Evolutionary conservation across 1,140 invertebrate genomes (phyloP).

Genomic region (Anoplolepis gracilipes): DNA sequence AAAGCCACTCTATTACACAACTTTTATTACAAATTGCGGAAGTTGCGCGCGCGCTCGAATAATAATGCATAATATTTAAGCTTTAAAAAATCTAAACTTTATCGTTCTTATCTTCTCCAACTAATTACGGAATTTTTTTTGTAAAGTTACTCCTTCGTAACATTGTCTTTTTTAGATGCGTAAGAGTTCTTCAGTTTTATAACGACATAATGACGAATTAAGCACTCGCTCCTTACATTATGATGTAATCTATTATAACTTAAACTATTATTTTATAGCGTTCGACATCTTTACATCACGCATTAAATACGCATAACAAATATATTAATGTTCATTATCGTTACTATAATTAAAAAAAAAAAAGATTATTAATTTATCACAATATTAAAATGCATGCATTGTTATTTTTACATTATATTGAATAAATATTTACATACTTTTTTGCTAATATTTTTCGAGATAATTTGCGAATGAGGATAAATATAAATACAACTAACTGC

Average conservation of each 20-base stretch:
- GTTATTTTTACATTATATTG: neutral
- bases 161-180: neutral
- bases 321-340: no score
- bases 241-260: neutral
- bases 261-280: neutral
- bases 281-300: neutral
- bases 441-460: neutral
- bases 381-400: neutral
- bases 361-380: neutral
- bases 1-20: conserved; percentile 18
- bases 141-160: neutral
- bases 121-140: conserved; percentile 25
- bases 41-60: neutral
- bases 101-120: conserved; percentile 9
- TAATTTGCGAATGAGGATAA: neutral
- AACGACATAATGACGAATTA: neutral
- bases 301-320: neutral
- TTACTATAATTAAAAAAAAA: no score
- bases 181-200: neutral
- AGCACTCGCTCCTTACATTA: neutral
- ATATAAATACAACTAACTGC: neutral
- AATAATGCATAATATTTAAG: conserved; percentile 25
- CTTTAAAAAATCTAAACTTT: conserved; percentile 23
- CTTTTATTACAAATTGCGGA: conserved; percentile 19
- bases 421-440: neutral